Evolutionary conservation across 2,888 invertebrate species (phyloP).

Genomic region (Papilio demoleus): DNA sequence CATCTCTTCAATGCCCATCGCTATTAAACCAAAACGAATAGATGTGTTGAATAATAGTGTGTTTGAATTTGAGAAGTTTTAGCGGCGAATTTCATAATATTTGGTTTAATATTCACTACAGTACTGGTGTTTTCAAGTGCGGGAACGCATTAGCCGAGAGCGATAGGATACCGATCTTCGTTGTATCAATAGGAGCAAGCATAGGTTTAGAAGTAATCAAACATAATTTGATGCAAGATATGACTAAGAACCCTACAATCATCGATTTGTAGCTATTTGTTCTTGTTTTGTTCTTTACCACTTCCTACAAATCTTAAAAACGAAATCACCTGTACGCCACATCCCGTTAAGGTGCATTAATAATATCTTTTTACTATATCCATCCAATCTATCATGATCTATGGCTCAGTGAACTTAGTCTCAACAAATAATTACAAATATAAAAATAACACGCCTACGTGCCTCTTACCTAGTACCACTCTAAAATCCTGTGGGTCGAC

Average conservation of each 20-base stretch:
- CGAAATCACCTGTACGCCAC: neutral
- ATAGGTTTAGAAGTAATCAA: neutral
- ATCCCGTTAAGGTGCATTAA: no score
- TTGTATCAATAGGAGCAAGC: neutral
- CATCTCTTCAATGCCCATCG: neutral
- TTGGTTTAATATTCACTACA: neutral
- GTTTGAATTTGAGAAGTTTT: neutral
- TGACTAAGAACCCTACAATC: no score
- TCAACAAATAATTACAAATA: no score
- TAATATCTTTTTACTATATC: no score
- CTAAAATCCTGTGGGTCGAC: conserved; percentile 58
- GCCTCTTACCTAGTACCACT: conserved; percentile 65
- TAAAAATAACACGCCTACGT: no score
- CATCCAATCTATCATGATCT: neutral
- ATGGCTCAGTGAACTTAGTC: neutral
- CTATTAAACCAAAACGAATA: neutral
- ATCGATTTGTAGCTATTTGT: no score
- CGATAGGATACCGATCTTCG: neutral
- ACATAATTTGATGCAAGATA: neutral
- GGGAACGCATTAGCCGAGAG: neutral
- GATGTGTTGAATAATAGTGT: neutral
- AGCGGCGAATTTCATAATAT: conserved; percentile 14
- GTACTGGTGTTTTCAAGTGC: neutral
- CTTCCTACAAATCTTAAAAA: no score
- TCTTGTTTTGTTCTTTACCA: no score